phyloP scores from a whole-genome alignment of 2,888 invertebrate species.

The Gibbula magus region DNA sequence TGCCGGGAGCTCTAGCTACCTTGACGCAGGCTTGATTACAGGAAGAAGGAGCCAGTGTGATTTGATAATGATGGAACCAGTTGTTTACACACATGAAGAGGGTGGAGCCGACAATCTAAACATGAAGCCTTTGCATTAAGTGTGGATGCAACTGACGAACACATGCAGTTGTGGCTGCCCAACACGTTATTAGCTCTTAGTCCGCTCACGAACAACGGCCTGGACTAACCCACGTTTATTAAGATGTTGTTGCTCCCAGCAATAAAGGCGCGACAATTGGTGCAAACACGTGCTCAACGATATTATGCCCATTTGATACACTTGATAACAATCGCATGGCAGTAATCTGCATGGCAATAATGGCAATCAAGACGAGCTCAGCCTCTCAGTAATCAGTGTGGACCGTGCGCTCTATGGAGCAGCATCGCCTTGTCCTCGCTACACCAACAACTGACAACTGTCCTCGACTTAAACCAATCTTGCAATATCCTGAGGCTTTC shows the following conservation, averaged over 20 bases:
- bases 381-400: not conserved
- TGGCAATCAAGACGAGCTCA: not conserved
- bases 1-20: not conserved
- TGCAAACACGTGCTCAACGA: not conserved
- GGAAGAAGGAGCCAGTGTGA: too few species aligned
- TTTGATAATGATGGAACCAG: too few species aligned
- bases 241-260: constrained; percentile 9
- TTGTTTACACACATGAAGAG: too few species aligned
- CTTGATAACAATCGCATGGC: constrained; percentile 14
- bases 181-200: too few species aligned
- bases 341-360: constrained; percentile 7
- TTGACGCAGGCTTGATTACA: too few species aligned
- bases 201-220: too few species aligned
- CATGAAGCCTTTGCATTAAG: too few species aligned
- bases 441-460: not conserved
- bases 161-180: too few species aligned
- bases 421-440: not conserved
- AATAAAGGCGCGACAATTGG: not conserved
- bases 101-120: too few species aligned
- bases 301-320: constrained; percentile 17
- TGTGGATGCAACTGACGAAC: too few species aligned
- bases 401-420: not conserved
- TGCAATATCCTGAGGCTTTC: constrained; percentile 9
- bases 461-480: constrained; percentile 14
- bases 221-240: not conserved